These are phyloP conservation scores for Pluvianellus socialis DNA, from an alignment of 2,113 vertebrate genomes.

Conservation along the genomic window DNA sequence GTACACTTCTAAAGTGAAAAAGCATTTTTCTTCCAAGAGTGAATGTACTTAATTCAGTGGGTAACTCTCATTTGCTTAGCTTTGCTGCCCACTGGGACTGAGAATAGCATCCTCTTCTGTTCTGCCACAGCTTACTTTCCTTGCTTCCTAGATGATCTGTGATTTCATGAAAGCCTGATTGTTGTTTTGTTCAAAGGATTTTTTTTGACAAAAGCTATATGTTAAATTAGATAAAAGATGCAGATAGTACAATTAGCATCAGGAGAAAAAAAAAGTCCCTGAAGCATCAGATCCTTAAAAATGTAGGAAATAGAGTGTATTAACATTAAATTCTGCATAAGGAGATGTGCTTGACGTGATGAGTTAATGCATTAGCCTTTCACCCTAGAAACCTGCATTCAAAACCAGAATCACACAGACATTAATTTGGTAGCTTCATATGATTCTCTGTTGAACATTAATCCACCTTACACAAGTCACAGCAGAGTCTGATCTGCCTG, in stretches of 20 bases:
- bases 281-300: not conserved
- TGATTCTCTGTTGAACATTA: not conserved
- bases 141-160: not conserved
- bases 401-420: not conserved
- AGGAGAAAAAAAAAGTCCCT: not conserved
- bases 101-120: not conserved
- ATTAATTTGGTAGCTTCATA: not conserved
- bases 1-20: not conserved
- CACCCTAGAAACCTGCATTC: not conserved
- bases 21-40: not conserved
- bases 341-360: not conserved
- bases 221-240: slow-evolving; percentile 1
- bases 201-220: not conserved
- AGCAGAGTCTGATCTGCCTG: not conserved
- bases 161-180: not conserved
- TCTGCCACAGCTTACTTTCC: not conserved
- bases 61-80: not conserved
- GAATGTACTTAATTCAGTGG: not conserved
- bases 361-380: slow-evolving; percentile 35
- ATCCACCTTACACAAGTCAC: not conserved
- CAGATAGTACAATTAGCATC: not conserved
- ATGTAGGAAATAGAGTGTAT: not conserved
- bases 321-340: not conserved
- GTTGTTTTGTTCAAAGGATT: not conserved
- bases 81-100: not conserved